Conservation (phyloP, 1,140 invertebrate genomes). For the Calliphora vicina region DNA sequence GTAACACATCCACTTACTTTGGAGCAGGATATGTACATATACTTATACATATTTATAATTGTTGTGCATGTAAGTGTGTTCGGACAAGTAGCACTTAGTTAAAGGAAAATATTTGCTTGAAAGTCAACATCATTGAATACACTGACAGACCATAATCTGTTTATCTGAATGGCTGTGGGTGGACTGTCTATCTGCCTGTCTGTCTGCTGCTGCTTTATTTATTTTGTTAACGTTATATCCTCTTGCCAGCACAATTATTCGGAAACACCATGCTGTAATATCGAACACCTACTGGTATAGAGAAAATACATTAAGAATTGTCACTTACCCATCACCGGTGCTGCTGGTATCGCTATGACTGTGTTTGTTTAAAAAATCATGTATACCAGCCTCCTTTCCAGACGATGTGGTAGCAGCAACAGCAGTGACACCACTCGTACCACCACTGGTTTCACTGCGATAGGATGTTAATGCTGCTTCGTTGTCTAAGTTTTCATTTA, state of each 20-base stretch:
- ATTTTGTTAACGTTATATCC: not conserved
- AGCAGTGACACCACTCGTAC: not conserved
- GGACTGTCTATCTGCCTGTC: not conserved
- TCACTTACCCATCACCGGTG: conserved; percentile 51
- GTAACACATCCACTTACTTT: too few species aligned
- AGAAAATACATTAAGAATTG: not conserved
- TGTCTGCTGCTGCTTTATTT: not conserved
- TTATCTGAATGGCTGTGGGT: too few species aligned
- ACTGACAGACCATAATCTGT: not conserved
- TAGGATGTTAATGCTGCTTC: conserved; percentile 1
- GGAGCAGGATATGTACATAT: too few species aligned
- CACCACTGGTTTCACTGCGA: conserved; percentile 13
- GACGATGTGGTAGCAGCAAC: conserved; percentile 17
- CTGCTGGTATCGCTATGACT: conserved; percentile 43
- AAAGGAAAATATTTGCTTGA: too few species aligned
- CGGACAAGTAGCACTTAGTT: too few species aligned
- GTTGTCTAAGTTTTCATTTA: conserved; percentile 18
- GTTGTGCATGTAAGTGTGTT: too few species aligned
- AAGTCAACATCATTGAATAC: not conserved
- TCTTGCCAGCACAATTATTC: not conserved
- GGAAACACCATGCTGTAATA: not conserved
- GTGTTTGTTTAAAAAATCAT: conserved; percentile 45
- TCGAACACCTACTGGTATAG: too few species aligned
- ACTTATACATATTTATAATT: too few species aligned
- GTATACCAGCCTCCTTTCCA: conserved; percentile 41